Evolutionary conservation across 2,888 invertebrate species (phyloP).

Genomic region (Hofmannophila pseudospretella): DNA sequence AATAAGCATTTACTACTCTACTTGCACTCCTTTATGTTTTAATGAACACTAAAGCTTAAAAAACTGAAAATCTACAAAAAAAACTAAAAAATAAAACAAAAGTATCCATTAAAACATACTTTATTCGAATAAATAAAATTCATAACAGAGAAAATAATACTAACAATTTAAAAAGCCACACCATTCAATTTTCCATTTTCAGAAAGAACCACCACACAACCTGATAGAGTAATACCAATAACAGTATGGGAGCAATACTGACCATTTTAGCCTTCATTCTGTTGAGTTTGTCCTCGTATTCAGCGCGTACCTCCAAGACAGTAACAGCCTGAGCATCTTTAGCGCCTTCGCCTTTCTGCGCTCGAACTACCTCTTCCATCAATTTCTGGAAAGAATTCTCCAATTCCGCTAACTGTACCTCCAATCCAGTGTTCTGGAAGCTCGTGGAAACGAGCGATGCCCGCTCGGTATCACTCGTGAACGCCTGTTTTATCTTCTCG

Average conservation of each 20-base stretch:
- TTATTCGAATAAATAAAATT: constrained; percentile 37
- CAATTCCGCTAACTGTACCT: constrained; percentile 58
- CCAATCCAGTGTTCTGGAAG: constrained; percentile 55
- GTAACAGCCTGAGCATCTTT: constrained; percentile 44
- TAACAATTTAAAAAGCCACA: constrained; percentile 28
- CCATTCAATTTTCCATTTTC: constrained; percentile 50
- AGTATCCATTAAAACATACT: constrained; percentile 52
- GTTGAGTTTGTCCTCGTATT: constrained; percentile 86
- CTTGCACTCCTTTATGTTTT: constrained; percentile 29
- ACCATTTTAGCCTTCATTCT: constrained; percentile 91
- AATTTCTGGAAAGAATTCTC: constrained; percentile 62
- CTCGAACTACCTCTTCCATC: constrained; percentile 48
- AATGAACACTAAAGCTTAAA: constrained; percentile 39
- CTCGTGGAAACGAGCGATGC: constrained; percentile 35
- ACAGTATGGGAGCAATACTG: constrained; percentile 72
- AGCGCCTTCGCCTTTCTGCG: constrained; percentile 42
- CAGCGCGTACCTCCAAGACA: constrained; percentile 77
- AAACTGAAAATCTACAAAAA: constrained; percentile 11
- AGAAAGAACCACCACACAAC: constrained; percentile 72
- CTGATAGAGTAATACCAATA: constrained; percentile 68
- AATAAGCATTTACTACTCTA: constrained; percentile 10
- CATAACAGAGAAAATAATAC: constrained; percentile 24
- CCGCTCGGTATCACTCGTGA: constrained; percentile 45
- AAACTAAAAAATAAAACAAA: constrained; percentile 59
- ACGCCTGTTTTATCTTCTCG: constrained; percentile 62